Base-by-base conservation (phyloP, 2,113 vertebrate species). In the Gorilla gorilla region DNA sequence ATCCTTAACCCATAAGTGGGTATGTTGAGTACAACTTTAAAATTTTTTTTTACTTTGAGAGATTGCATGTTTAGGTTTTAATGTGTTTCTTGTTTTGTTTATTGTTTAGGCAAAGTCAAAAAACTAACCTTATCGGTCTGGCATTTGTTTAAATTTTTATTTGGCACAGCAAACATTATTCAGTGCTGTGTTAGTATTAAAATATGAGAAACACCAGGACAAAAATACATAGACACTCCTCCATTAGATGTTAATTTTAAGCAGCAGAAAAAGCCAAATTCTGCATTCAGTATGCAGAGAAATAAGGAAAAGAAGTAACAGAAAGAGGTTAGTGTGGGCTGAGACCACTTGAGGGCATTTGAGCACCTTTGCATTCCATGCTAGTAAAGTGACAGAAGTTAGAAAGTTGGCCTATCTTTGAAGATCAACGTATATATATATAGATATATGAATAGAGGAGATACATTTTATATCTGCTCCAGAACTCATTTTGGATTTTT, bases 91-190 rank as follows among this genome's bases (percentile, higher is more conserved):
- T 83, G 13, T 75, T 76, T 75, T 70, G 25, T 79, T 70, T 78
- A 27, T 82, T 81, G 50, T 86, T 93, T 50, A 92, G 78, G 23
- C 18, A 93, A 95, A 95, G 68, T 45, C 14, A 73, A 55, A 82
- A 91, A 79, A 35, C 7, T 48, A 23, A 40, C 32, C 35, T 92
- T 66, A 78, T 78, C 1, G 6, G 32, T 55, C 75, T 81, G 22
- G 6, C 68, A 78, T 88, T 66, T 75, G 73, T 81, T 97, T 95
- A 59, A 79, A 68, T 87, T 82, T 52, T 68, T 82, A 66, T 94
- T 89, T 91, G 10, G 10, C 25, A 23, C 9, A 45, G 35, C 38
- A 59, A 92, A 72, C 20, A 66, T 78, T 92, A 80, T 40, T 92
- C 66, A 92, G 48, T 59, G 7, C 35, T 82, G 0, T 68, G 35